Evolutionary conservation across 1,140 invertebrate species (phyloP).

Genomic region (Psilanteris sp.): DNA sequence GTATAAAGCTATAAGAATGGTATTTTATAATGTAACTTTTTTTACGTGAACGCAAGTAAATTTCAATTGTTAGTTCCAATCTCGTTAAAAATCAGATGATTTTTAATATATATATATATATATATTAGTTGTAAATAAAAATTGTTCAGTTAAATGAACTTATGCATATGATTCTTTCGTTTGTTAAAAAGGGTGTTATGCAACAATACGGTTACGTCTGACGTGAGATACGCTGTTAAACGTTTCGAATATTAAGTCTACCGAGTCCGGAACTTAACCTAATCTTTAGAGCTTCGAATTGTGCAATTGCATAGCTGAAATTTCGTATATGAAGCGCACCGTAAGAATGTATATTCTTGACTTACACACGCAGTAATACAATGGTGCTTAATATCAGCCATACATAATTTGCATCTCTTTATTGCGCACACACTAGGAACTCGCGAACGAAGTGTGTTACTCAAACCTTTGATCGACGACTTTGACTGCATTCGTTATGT

Average conservation of each 20-base stretch:
- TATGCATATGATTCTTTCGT: too few species aligned
- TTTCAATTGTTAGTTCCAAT: too few species aligned
- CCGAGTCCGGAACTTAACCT: constrained; percentile 53
- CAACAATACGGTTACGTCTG: too few species aligned
- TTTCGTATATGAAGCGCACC: constrained; percentile 27
- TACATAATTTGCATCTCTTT: constrained; percentile 60
- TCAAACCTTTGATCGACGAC: constrained; percentile 44
- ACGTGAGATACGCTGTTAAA: constrained; percentile 36
- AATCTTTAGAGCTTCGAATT: constrained; percentile 31
- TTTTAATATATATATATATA: too few species aligned
- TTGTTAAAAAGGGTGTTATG: too few species aligned
- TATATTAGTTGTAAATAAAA: too few species aligned
- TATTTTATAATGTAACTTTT: too few species aligned
- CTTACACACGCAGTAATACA: constrained; percentile 45
- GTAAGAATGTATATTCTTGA: constrained; percentile 41
- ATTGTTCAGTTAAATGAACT: too few species aligned
- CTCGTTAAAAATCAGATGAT: too few species aligned
- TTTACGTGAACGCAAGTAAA: too few species aligned
- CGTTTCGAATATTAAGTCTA: constrained; percentile 43
- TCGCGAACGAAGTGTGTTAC: constrained; percentile 26
- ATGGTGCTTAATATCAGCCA: constrained; percentile 58
- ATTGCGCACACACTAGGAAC: constrained; percentile 28
- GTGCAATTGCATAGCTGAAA: constrained; percentile 40
- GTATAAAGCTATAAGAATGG: too few species aligned
- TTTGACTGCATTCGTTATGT: constrained; percentile 35